Base-by-base conservation (phyloP, 2,888 invertebrate species). In the Psococerastis gibbosa region DNA sequence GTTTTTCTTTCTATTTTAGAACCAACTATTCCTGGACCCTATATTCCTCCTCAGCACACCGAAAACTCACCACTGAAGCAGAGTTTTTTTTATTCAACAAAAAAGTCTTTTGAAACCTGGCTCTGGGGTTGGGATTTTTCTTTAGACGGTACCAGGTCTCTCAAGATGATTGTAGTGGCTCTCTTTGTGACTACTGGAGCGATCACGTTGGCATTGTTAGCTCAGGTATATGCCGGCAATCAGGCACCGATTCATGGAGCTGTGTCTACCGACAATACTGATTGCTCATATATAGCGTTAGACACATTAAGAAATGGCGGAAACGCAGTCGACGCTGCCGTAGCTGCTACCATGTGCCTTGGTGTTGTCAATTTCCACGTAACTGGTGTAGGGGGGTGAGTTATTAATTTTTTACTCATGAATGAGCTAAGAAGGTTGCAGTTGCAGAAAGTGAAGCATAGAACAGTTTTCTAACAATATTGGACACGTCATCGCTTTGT, bases 241-340 rank as follows among this genome's bases (percentile, higher is more conserved):
- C 75, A 80, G 71, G 81, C 78, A 50, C 68, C 69, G 43, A 75
- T 75, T 8, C 80, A 81, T 64, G 83, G 82, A 42, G 78, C 77
- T 53, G 81, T 82, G 47, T 74, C 79, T 16, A 70, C 77, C 38
- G 79, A 75, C 52, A 67, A 70, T 53, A 66, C 67, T 49, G 68
- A 70, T 54, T 85, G 85, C 64, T 78, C 82, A 18, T 64, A 69
- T 52, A 71, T 79, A 45, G 84, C 82, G 41, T 70, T 75, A 13
- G 65, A 66, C 52, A 66, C 75, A 53, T 64, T 85, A 52, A 70
- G 73, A 58, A 64, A 67, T 51, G 76, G 75, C 35, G 82, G 82
- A n/a, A 74, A 69, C 63, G 78, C 83, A 18, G 66, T 79, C 0
- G 84, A 85, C 65, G 83, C 82, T 44, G 76, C 79, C 23, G 69